Evolutionary conservation across 2,113 vertebrate genomes (phyloP).

Genomic region (Rhabdomys dilectus): DNA sequence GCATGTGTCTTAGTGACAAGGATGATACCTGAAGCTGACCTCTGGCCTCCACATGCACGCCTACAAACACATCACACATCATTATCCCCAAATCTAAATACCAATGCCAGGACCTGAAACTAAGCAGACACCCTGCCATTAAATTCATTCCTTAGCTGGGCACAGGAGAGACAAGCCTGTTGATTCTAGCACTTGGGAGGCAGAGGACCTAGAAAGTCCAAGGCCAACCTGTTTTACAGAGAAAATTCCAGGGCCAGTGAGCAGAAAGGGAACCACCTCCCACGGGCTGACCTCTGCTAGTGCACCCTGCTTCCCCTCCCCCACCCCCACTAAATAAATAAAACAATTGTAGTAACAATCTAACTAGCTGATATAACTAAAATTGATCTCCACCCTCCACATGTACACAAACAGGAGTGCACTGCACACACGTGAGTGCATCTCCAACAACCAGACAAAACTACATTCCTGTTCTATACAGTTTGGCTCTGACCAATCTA

Average conservation of each 20-base stretch:
- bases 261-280: neutral
- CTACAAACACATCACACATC: neutral
- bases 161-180: neutral
- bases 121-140: neutral
- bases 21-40: neutral
- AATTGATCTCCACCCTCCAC: neutral
- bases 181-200: neutral
- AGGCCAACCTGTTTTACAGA: neutral
- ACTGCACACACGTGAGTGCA: neutral
- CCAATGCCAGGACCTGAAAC: conserved; percentile 17
- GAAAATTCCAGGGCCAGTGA: neutral
- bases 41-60: neutral
- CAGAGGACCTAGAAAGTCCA: neutral
- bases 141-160: neutral
- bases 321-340: neutral
- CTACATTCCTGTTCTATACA: neutral
- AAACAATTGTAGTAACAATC: neutral
- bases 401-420: neutral
- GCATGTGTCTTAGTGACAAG: neutral
- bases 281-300: neutral
- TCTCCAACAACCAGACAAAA: too few species aligned
- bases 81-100: neutral
- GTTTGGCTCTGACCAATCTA: neutral
- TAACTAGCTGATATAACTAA: too few species aligned
- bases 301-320: neutral